These are phyloP conservation scores for Dyspetes luteomarginatus DNA, from an alignment of 2,888 invertebrate species.

Conservation along the genomic window DNA sequence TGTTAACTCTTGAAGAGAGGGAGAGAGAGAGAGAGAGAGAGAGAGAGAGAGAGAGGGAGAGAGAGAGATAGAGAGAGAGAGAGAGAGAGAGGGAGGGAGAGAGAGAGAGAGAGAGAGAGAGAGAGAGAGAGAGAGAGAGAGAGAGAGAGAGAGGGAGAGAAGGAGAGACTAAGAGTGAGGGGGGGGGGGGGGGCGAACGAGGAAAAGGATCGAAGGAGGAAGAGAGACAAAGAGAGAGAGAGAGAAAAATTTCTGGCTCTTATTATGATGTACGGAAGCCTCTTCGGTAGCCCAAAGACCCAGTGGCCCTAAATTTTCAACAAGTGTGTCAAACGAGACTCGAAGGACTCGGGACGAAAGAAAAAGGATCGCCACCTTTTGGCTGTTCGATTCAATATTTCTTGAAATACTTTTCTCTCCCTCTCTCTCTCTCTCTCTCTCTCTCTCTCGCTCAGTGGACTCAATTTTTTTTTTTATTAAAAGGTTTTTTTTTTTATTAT, in stretches of 20 bases:
- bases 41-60: not conserved
- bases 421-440: conserved; percentile 1
- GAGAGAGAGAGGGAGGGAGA: conserved; percentile 8
- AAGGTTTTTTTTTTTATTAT: too few species aligned
- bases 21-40: conserved; percentile 22
- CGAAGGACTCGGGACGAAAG: conserved; percentile 35
- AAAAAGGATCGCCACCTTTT: conserved; percentile 20
- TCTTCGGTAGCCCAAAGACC: conserved; percentile 67
- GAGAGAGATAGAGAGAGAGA: not conserved
- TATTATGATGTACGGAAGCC: conserved; percentile 57
- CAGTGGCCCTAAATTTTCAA: conserved; percentile 71
- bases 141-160: conserved; percentile 15
- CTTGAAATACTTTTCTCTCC: not conserved
- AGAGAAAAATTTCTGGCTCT: conserved; percentile 24
- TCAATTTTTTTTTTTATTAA: too few species aligned
- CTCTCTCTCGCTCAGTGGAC: too few species aligned
- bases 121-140: conserved; percentile 3
- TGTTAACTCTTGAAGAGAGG: conserved; percentile 29
- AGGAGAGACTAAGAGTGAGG: not conserved
- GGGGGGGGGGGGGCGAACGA: too few species aligned
- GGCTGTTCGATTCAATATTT: not conserved
- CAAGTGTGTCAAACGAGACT: conserved; percentile 70
- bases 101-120: conserved; percentile 16
- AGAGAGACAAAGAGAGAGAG: not conserved
- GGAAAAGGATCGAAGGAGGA: conserved; percentile 6